Evolutionary conservation across 37 sponge, comb jelly and placozoan genomes (phyloP).

Genomic region (Haliclona indistincta): DNA sequence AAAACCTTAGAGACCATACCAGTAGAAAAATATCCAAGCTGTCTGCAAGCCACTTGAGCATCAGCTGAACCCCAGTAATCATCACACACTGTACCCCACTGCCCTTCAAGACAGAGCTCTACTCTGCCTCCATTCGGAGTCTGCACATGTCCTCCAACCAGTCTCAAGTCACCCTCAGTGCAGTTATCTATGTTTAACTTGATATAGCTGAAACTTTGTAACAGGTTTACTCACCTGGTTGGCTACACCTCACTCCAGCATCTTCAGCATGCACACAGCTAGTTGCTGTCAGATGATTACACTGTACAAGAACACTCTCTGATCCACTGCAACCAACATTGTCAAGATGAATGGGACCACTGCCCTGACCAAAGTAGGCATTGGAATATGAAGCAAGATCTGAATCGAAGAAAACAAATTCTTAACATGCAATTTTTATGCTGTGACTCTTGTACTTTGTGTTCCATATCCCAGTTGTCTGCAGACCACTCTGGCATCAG

Average conservation of each 20-base stretch:
- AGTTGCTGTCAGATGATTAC: background rate
- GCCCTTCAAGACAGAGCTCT: background rate
- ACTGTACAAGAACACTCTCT: background rate
- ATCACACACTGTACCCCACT: constrained; percentile 1
- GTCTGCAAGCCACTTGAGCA: background rate
- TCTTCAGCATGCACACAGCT: background rate
- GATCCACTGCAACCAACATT: constrained; percentile 5
- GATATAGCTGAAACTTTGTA: background rate
- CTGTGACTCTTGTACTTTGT: constrained; percentile 12
- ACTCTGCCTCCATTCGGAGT: constrained; percentile 3
- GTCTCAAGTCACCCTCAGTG: background rate
- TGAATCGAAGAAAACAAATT: background rate
- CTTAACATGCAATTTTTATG: too few relatives aligned
- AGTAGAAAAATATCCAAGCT: background rate
- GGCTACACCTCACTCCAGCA: constrained; percentile 7
- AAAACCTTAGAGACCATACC: constrained; percentile 7
- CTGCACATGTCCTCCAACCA: background rate
- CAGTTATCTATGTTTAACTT: background rate
- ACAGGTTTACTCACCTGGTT: background rate
- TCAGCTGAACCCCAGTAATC: background rate
- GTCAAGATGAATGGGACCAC: background rate
- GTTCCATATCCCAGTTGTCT: constrained; percentile 6
- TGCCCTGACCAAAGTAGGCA: background rate
- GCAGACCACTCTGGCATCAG: constrained; percentile 15
- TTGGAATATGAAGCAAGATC: background rate